These are phyloP conservation scores for Eucidaris tribuloides DNA, from an alignment of 35 echinoderm and acorn worm species.

Conservation along the genomic window DNA sequence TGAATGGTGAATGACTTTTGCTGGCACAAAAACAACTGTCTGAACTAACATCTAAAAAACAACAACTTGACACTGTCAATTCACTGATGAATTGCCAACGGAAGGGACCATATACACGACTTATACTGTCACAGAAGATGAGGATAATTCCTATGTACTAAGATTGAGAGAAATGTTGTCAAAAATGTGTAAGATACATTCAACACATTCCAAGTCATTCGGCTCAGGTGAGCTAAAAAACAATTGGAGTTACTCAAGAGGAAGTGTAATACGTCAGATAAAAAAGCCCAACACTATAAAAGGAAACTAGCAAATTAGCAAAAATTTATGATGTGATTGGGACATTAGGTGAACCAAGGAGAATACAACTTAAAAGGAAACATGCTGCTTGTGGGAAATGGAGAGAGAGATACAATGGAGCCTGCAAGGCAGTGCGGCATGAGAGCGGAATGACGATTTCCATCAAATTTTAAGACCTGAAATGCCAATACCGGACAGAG, in stretches of 20 bases:
- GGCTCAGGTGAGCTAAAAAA: not conserved
- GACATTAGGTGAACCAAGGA: too few relatives aligned
- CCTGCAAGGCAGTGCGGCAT: too few relatives aligned
- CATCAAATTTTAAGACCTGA: too few relatives aligned
- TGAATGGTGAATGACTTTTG: not conserved
- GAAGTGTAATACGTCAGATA: not conserved
- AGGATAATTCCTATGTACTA: constrained; percentile 5
- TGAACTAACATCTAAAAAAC: not conserved
- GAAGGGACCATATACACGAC: constrained; percentile 5
- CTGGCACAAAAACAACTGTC: not conserved
- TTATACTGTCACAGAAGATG: not conserved
- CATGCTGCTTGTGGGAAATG: too few relatives aligned
- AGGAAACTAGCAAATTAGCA: too few relatives aligned
- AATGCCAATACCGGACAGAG: too few relatives aligned
- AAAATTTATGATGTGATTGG: too few relatives aligned
- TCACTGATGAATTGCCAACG: constrained; percentile 21
- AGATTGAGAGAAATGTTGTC: constrained; percentile 17
- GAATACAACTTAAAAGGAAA: too few relatives aligned
- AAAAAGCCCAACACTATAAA: too few relatives aligned
- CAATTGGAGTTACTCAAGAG: too few relatives aligned
- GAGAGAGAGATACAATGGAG: too few relatives aligned
- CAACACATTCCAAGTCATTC: constrained; percentile 5
- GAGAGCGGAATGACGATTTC: too few relatives aligned
- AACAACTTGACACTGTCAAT: not conserved
- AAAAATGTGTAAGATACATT: constrained; percentile 6